Conservation (phyloP, 2,888 invertebrate species). For the Phortica magna region DNA sequence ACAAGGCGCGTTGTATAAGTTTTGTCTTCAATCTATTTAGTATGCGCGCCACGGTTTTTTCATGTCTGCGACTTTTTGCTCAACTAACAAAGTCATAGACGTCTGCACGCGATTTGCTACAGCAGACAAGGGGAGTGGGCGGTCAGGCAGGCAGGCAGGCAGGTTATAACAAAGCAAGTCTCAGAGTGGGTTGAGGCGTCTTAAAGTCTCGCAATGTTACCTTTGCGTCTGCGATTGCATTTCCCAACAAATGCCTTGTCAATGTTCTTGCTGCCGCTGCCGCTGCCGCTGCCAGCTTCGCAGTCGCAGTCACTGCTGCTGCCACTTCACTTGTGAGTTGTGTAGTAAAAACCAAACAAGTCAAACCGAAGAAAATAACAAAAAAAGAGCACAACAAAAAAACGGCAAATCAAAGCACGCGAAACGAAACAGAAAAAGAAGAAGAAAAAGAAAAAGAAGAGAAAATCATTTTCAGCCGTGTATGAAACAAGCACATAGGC, state of each 20-base stretch:
- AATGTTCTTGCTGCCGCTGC: neutral
- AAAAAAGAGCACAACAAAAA: too few relatives aligned
- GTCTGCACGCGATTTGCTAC: constrained; percentile 68
- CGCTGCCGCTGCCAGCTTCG: neutral
- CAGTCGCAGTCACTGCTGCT: neutral
- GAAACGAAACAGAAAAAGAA: neutral
- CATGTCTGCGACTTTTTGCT: constrained; percentile 49
- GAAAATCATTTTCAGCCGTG: too few relatives aligned
- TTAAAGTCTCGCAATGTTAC: too few relatives aligned
- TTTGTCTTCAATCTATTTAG: neutral
- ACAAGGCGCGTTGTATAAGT: too few relatives aligned
- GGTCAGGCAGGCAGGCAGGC: too few relatives aligned
- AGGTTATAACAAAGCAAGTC: too few relatives aligned
- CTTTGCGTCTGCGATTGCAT: too few relatives aligned
- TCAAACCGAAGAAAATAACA: too few relatives aligned
- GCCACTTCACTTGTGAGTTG: neutral
- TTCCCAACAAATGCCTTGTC: neutral
- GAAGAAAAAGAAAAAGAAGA: neutral
- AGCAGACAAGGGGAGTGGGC: too few relatives aligned
- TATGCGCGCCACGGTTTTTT: constrained; percentile 49
- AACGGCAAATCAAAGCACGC: too few relatives aligned
- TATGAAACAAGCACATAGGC: neutral
- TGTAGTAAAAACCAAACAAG: too few relatives aligned
- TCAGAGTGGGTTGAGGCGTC: too few relatives aligned
- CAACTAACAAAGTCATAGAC: constrained; percentile 34